Evolutionary conservation across 2,113 vertebrate genomes (phyloP).

Genomic region (Chroicocephalus ridibundus): DNA sequence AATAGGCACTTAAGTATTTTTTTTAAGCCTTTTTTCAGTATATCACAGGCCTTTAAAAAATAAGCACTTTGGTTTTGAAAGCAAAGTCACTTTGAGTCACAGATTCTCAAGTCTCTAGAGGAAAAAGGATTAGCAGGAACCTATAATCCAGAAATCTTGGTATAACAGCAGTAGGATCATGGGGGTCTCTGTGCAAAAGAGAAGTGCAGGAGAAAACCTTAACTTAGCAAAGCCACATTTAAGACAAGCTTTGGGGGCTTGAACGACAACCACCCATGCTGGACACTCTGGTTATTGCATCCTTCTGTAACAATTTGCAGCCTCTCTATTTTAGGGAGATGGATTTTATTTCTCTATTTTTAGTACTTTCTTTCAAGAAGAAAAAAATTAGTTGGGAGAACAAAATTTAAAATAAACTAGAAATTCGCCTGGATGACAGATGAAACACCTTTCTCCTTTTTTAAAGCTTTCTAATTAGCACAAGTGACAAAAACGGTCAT

Average conservation of each 20-base stretch:
- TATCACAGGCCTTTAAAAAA: neutral
- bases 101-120: neutral
- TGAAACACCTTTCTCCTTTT: neutral
- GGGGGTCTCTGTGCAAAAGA: neutral
- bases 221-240: neutral
- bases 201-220: neutral
- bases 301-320: neutral
- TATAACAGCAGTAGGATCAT: neutral
- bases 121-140: neutral
- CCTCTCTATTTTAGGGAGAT: neutral
- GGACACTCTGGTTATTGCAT: neutral
- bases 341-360: neutral
- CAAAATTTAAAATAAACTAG: neutral
- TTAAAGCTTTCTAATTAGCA: neutral
- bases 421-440: neutral
- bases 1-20: neutral
- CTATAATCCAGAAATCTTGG: neutral
- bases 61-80: neutral
- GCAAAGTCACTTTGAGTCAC: neutral
- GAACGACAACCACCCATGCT: neutral
- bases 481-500: neutral
- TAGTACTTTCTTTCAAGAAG: neutral
- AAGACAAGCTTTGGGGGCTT: neutral
- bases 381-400: neutral
- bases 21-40: neutral